phyloP scores from a whole-genome alignment of 2,888 invertebrate species.

The Rhagonycha lutea region DNA sequence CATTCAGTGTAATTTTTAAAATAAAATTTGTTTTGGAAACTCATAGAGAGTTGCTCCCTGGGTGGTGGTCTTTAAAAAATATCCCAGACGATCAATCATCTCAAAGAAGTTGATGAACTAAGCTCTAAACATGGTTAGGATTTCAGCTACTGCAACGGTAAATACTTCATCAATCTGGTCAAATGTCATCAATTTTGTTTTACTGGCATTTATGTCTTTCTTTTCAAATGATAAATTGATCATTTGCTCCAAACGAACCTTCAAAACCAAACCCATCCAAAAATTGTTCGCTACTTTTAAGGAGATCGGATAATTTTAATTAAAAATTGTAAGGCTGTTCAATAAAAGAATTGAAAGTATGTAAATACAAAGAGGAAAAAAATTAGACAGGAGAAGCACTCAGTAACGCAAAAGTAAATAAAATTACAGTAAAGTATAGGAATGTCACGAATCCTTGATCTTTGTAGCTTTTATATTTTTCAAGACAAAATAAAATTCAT shows the following conservation, averaged over 20 bases:
- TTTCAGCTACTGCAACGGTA: background rate
- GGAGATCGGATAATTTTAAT: background rate
- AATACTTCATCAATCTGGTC: background rate
- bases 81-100: background rate
- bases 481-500: slow-evolving; percentile 19
- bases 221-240: background rate
- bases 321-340: background rate
- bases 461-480: slow-evolving; percentile 19
- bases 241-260: background rate
- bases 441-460: slow-evolving; percentile 26
- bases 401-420: background rate
- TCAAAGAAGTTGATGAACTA: background rate
- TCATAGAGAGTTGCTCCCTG: background rate
- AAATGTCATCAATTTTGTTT: background rate
- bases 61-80: background rate
- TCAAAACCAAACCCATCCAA: background rate
- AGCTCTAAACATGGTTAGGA: background rate
- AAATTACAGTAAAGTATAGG: background rate
- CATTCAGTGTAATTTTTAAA: background rate
- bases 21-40: background rate
- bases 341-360: background rate
- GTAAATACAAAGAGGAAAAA: background rate
- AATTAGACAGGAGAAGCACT: background rate
- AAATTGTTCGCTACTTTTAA: background rate
- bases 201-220: background rate